Evolutionary conservation across 2,888 invertebrate species (phyloP).

Genomic region (Drosophila eohydei): DNA sequence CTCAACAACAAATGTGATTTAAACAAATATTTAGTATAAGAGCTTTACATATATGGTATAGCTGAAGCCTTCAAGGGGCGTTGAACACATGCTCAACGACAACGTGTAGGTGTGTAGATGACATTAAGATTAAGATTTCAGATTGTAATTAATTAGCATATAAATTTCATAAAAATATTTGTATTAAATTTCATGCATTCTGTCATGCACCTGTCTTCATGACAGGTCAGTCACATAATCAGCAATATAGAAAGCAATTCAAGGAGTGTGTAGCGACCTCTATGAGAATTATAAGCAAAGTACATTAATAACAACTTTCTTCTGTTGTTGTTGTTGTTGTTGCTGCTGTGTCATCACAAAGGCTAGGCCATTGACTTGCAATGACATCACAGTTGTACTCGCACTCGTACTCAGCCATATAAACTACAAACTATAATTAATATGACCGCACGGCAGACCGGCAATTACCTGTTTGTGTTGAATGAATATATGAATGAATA

Average conservation of each 20-base stretch:
- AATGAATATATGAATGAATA: slow-evolving; percentile 28
- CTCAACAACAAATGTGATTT: not conserved
- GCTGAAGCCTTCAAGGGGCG: not conserved
- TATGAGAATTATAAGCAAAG: slow-evolving; percentile 33
- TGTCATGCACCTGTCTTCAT: too few relatives aligned
- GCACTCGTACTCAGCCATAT: slow-evolving; percentile 5
- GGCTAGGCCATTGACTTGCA: slow-evolving; percentile 58
- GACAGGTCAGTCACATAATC: slow-evolving; percentile 25
- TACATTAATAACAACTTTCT: slow-evolving; percentile 44
- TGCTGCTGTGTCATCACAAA: slow-evolving; percentile 43
- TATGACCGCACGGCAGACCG: slow-evolving; percentile 40
- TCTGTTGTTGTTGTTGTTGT: slow-evolving; percentile 25
- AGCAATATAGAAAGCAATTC: slow-evolving; percentile 21
- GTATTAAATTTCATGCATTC: slow-evolving; percentile 6
- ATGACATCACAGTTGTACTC: slow-evolving; percentile 56
- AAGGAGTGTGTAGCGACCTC: slow-evolving; percentile 18
- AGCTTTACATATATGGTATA: not conserved
- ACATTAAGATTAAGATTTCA: slow-evolving; percentile 7
- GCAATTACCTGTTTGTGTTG: slow-evolving; percentile 37
- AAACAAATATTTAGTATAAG: not conserved
- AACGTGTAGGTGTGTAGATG: slow-evolving; percentile 4
- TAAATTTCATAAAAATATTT: slow-evolving; percentile 4
- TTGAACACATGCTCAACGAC: too few relatives aligned
- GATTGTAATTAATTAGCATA: slow-evolving; percentile 12
- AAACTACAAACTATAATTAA: slow-evolving; percentile 57